Evolutionary conservation across 2,888 invertebrate genomes (phyloP), one percentile per base, ranked within the genome.

Genomic region (Apodemia mormo): DNA sequence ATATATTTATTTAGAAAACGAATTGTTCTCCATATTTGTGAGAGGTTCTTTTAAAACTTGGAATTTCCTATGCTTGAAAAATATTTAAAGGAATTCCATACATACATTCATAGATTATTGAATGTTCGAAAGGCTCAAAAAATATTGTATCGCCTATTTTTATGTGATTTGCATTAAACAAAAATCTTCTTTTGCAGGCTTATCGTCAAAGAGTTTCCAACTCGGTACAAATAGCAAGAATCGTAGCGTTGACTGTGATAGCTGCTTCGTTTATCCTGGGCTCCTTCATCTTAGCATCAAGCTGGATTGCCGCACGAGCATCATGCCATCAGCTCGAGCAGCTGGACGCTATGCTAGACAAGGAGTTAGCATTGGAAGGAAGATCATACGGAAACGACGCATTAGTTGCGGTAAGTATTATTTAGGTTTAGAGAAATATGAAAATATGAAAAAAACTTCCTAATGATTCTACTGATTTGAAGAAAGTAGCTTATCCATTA

Each of bases 141-240:
- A 22, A 22, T 22, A 22, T 22, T 22, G 22, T 22, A 22, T 22
- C 22, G 22, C 22, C 22, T 22, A 22, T 22, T 22, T 22, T 22
- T 22, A 22, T 22, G 22, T 12, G 2, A 12, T 40, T 2, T 45
- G 45, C 2, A 45, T 4, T 45, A 10, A 45, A 45, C 40, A 67
- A 7, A 65, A 58, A 10, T 66, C 37, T 29, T 71, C 64, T 71
- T 75, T 78, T 79, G 10, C 93, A 98, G 97, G 97, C 97, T 68
- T 98, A 98, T 91, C 95, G 96, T 84, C 90, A 91, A 71, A 94
- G 95, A 80, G 94, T 94, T 77, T 96, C 97, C 72, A 95, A 96
- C 65, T 95, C 97, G 68, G 97, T 98, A 73, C 97, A 97, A 92
- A 97, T 98, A 74, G 97, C 98, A 43, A 95, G 96, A 88, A 97